Percentiles rank a stretch among this genome's conserved stretches.
These are phyloP conservation scores for Mesembrinibis cayennensis DNA, from an alignment of 2,113 vertebrate genomes.

Conservation along the genomic window DNA sequence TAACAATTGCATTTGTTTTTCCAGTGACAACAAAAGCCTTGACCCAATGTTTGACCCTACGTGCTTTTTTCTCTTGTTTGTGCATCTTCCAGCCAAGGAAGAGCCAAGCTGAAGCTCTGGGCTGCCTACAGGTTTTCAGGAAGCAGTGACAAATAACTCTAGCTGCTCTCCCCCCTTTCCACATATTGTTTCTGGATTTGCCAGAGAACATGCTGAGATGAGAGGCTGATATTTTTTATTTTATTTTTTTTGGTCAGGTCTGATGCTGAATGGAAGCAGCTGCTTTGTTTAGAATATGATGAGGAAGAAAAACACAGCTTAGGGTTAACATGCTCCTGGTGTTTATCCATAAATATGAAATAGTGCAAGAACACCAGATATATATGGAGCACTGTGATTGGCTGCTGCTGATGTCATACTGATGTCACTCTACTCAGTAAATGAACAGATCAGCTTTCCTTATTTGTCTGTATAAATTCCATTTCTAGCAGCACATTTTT, in stretches of 20 bases:
- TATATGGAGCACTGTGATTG: slow-evolving; percentile 51
- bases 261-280: slow-evolving; percentile 63
- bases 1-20: slow-evolving; percentile 70
- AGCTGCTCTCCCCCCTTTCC: slow-evolving; percentile 60
- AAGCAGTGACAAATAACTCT: slow-evolving; percentile 5
- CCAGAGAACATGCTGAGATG: slow-evolving; percentile 55
- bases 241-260: background rate
- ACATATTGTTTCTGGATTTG: slow-evolving; percentile 68
- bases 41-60: slow-evolving; percentile 18
- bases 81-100: background rate
- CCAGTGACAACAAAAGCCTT: slow-evolving; percentile 65
- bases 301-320: slow-evolving; percentile 57
- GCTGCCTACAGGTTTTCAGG: slow-evolving; percentile 50
- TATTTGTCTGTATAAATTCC: slow-evolving; percentile 25
- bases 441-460: slow-evolving; percentile 48
- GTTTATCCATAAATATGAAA: slow-evolving; percentile 72
- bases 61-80: background rate
- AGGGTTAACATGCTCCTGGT: slow-evolving; percentile 68
- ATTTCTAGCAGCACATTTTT: slow-evolving; percentile 4
- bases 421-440: slow-evolving; percentile 63
- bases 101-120: background rate
- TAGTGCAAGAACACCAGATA: slow-evolving; percentile 65
- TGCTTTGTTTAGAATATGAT: slow-evolving; percentile 73
- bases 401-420: slow-evolving; percentile 69
- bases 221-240: background rate